Evolutionary conservation across 1,140 invertebrate species (phyloP).

Genomic region (Tetramorium alpestre): DNA sequence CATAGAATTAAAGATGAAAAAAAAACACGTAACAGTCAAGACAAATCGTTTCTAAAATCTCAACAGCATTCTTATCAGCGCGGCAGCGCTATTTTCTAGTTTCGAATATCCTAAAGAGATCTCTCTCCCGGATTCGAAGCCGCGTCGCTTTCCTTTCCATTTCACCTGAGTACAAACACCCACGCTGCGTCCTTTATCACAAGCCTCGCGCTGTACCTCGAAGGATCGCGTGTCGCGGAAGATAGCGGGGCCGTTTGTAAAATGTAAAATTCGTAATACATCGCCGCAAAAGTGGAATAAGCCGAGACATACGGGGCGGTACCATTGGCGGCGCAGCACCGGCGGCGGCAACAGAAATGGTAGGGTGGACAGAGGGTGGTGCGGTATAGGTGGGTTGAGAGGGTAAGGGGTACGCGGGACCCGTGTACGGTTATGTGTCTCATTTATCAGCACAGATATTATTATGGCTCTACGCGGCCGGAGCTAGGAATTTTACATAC

Average conservation of each 20-base stretch:
- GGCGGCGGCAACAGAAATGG: constrained; percentile 55
- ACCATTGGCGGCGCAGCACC: constrained; percentile 54
- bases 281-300: constrained; percentile 84
- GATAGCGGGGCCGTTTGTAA: constrained; percentile 84
- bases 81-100: constrained; percentile 32
- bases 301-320: constrained; percentile 79
- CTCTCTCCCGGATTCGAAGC: constrained; percentile 47
- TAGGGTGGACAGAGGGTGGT: constrained; percentile 58
- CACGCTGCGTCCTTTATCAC: constrained; percentile 74
- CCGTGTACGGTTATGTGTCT: constrained; percentile 85
- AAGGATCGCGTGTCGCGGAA: constrained; percentile 82
- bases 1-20: not conserved
- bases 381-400: constrained; percentile 42
- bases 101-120: constrained; percentile 38
- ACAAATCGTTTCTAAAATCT: not conserved
- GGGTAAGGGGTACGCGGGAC: constrained; percentile 70
- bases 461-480: constrained; percentile 82
- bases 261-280: constrained; percentile 85
- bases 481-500: constrained; percentile 84
- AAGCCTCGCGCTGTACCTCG: constrained; percentile 74
- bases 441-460: constrained; percentile 85
- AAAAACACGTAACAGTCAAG: not conserved
- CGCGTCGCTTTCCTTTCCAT: constrained; percentile 58
- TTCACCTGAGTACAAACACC: constrained; percentile 57
- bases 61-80: not conserved